phyloP scores from a whole-genome alignment of 2,113 vertebrate genomes.

The Phalacrocorax carbo region DNA sequence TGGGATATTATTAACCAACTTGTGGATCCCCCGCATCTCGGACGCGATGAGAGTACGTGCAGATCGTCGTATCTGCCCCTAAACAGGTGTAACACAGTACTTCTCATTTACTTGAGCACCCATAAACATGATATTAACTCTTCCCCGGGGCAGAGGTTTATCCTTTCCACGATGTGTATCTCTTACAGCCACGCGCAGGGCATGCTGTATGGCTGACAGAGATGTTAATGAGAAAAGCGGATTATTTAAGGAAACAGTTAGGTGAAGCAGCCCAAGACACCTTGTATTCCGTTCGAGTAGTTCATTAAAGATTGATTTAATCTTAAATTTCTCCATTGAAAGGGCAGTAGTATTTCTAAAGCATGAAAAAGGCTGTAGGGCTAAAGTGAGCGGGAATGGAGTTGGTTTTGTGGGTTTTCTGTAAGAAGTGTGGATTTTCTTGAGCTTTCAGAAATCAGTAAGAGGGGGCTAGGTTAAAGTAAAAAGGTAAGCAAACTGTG shows the following conservation, averaged over 20 bases:
- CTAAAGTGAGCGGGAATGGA: fast-evolving
- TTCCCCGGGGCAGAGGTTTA: not conserved
- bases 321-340: not conserved
- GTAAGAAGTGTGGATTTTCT: not conserved
- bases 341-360: not conserved
- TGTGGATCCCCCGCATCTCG: not conserved
- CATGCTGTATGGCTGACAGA: not conserved
- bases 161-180: not conserved
- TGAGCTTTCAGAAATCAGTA: not conserved
- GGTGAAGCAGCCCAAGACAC: not conserved
- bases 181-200: not conserved
- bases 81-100: not conserved
- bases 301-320: not conserved
- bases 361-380: not conserved
- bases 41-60: fast-evolving
- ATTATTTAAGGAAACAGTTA: not conserved
- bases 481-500: not conserved
- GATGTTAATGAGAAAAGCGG: not conserved
- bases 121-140: fast-evolving
- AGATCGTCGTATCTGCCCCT: fast-evolving
- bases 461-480: not conserved
- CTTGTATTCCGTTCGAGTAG: not conserved
- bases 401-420: not conserved
- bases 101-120: not conserved
- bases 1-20: not conserved